Conservation (phyloP, 2,113 vertebrate species). For the Jacana jacana region DNA sequence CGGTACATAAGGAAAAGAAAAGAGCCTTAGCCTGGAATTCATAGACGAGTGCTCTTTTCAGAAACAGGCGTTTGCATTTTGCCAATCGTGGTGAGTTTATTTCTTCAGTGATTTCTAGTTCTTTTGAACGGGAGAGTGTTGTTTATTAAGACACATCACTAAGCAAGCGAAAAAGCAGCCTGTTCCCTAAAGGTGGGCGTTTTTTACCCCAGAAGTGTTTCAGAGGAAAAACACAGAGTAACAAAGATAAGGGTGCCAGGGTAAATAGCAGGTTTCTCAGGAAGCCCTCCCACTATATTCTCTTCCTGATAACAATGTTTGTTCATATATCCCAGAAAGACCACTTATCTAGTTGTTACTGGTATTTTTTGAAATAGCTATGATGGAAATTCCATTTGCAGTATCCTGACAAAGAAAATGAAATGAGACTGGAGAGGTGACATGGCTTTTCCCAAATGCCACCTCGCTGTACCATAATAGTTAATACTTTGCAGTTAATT, state of each 20-base stretch:
- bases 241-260: background rate
- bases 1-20: background rate
- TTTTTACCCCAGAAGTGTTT: background rate
- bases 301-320: background rate
- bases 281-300: background rate
- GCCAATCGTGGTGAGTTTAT: background rate
- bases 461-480: background rate
- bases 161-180: background rate
- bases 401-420: background rate
- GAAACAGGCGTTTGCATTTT: background rate
- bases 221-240: background rate
- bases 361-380: background rate
- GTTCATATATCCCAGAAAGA: background rate
- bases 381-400: background rate
- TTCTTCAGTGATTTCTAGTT: background rate
- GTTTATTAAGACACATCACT: background rate
- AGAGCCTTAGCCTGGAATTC: background rate
- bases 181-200: background rate
- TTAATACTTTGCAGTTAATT: background rate
- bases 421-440: accelerated
- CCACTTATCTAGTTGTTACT: background rate
- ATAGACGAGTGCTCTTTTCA: background rate
- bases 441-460: background rate
- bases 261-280: background rate
- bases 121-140: background rate